Conservation (phyloP, 53 echinoderm and acorn worm genomes). For the Apostichopus leukothele region DNA sequence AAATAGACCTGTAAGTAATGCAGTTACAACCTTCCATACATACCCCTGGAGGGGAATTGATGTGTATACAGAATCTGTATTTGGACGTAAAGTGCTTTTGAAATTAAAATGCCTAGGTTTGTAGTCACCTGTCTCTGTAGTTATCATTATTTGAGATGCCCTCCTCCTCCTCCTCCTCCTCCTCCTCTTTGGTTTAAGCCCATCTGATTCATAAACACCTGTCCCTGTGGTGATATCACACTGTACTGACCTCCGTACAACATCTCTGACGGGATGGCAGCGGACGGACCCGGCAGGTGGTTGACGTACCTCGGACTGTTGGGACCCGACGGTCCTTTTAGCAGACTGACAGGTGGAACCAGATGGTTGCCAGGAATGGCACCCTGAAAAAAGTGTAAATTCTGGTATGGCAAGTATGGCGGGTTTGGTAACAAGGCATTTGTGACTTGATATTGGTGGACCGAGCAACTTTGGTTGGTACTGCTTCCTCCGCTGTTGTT, state of each 20-base stretch:
- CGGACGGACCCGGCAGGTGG: not conserved
- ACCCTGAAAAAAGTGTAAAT: slow-evolving; percentile 71
- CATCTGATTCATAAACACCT: slow-evolving; percentile 50
- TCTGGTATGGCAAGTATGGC: slow-evolving; percentile 54
- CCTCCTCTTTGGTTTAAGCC: slow-evolving; percentile 43
- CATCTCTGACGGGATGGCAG: slow-evolving; percentile 46
- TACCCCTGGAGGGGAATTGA: too few relatives aligned
- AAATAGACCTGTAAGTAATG: too few relatives aligned
- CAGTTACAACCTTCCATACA: too few relatives aligned
- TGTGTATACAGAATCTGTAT: too few relatives aligned
- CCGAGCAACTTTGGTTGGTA: slow-evolving; percentile 37
- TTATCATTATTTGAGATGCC: too few relatives aligned
- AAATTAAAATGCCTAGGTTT: too few relatives aligned
- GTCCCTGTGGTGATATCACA: not conserved
- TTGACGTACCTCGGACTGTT: not conserved
- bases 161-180: too few relatives aligned
- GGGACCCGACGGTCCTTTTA: slow-evolving; percentile 50
- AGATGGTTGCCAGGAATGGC: slow-evolving; percentile 54
- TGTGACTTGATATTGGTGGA: slow-evolving; percentile 57
- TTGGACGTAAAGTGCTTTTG: too few relatives aligned
- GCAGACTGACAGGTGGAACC: slow-evolving; percentile 61
- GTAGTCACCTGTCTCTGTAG: too few relatives aligned
- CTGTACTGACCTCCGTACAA: slow-evolving; percentile 7
- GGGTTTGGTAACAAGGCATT: slow-evolving; percentile 49
- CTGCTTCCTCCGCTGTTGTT: slow-evolving; percentile 28